Conservation (phyloP, 2,797 vertebrate species). For the Tadarida brasiliensis region DNA sequence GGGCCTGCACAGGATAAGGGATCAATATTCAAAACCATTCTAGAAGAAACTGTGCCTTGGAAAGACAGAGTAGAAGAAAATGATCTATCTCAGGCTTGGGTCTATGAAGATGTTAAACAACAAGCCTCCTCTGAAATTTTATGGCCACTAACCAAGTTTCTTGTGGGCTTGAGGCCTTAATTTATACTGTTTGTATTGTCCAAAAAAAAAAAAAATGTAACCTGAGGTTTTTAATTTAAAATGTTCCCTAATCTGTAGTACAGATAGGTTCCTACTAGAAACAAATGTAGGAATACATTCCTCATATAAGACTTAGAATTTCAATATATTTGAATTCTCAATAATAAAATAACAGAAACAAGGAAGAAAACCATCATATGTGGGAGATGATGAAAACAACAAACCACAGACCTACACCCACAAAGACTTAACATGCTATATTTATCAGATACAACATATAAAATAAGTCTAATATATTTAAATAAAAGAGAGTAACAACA, state of each 20-base stretch:
- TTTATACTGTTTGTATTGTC: background rate
- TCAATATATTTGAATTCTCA: background rate
- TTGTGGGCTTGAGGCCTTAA: background rate
- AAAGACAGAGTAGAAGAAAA: constrained; percentile 41
- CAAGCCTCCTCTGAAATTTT: background rate
- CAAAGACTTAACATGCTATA: background rate
- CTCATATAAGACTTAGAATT: constrained; percentile 49
- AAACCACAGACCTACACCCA: background rate
- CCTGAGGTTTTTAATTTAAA: constrained; percentile 42
- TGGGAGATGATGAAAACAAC: background rate
- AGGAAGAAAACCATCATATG: background rate
- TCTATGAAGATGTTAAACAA: constrained; percentile 55
- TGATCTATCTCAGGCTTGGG: background rate
- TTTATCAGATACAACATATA: constrained; percentile 21
- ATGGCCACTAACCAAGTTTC: background rate
- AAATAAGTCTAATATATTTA: constrained; percentile 38
- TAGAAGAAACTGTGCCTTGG: constrained; percentile 36
- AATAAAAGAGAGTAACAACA: constrained; percentile 6
- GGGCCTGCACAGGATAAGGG: background rate
- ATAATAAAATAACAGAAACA: background rate
- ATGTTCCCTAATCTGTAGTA: background rate
- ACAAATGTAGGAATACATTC: background rate
- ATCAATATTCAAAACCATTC: background rate
- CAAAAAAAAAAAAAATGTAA: background rate
- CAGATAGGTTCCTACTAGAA: background rate